Evolutionary conservation across 2,888 invertebrate species (phyloP), one percentile per base, ranked within the genome.

Genomic region (Ophion slaviceki): DNA sequence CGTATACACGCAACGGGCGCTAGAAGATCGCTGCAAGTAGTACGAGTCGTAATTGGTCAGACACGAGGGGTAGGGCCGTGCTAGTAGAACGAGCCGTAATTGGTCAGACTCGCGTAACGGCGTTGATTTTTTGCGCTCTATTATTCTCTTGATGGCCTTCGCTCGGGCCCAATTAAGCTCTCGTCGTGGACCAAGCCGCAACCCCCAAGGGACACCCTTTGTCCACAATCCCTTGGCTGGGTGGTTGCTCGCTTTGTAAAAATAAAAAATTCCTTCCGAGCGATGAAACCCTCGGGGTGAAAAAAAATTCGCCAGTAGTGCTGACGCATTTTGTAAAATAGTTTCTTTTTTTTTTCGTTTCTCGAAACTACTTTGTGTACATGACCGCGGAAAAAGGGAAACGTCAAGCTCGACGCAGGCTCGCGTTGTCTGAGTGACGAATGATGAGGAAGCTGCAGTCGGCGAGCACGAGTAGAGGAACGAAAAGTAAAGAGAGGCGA

Each of bases 141-240:
- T 14, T 20, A 61, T 28, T 61, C 40, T 32, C 3, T 2, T 14
- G 4, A 14, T 40, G 14, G 20, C 11, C 59, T 32, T 11, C 59
- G 59, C 8, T n/a, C 36, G 11, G 62, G 47, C 40, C 79, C 74
- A 79, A 79, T 75, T 79, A 79, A 45, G 61, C 20, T 40, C 75
- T 45, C 11, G 70, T 47, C 2, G 14, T 10, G 47, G 47, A 47
- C 11, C 2, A 45, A 47, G 8, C 24, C 5, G 14, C 70, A 14
- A 47, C 47, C 47, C 47, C 47, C 10, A 47, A 47, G 47, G 47
- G 11, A 47, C 32, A 32, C 32, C 32, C 32, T 32, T 47, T 47
- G 47, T 47, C 14, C 47, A 47, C 14, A 47, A 47, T 47, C 47
- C 47, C 11, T 47, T 47, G 3, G 47, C 11, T 47, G 3, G 47